Conservation (phyloP, 2,888 invertebrate species). For the Hydriomena furcata region DNA sequence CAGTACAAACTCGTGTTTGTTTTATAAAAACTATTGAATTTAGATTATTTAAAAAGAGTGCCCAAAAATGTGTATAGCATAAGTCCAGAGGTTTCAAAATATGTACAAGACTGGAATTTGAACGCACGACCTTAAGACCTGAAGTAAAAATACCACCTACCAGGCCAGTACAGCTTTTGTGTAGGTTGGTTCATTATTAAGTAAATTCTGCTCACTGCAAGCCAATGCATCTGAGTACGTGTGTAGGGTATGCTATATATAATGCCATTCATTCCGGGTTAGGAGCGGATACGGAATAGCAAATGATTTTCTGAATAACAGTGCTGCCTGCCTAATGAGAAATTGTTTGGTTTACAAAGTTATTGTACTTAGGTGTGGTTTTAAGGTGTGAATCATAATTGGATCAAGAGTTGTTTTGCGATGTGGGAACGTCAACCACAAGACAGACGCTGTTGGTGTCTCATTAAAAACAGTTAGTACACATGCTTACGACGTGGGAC, state of each 20-base stretch:
- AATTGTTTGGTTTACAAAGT: slow-evolving; percentile 7
- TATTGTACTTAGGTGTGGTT: background rate
- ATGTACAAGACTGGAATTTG: too few relatives aligned
- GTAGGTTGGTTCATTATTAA: background rate
- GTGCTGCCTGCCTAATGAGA: slow-evolving; percentile 6
- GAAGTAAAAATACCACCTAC: background rate
- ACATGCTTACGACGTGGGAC: too few relatives aligned
- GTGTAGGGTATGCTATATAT: slow-evolving; percentile 1
- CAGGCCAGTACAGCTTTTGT: background rate
- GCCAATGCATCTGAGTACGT: slow-evolving; percentile 9
- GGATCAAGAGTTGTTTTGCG: background rate
- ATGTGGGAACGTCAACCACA: slow-evolving; percentile 1
- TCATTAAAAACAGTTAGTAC: too few relatives aligned
- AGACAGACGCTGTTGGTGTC: too few relatives aligned
- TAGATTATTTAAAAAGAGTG: too few relatives aligned
- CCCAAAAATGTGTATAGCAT: too few relatives aligned
- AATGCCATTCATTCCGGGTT: slow-evolving; percentile 8
- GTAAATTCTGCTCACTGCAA: slow-evolving; percentile 6
- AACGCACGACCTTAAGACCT: background rate
- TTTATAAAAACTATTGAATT: too few relatives aligned
- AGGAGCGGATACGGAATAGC: slow-evolving; percentile 10
- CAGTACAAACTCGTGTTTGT: too few relatives aligned
- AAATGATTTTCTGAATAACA: slow-evolving; percentile 8
- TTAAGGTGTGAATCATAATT: background rate
- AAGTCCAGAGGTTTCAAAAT: too few relatives aligned